Evolutionary conservation across 2,888 invertebrate genomes (phyloP), one percentile per base, ranked within the genome.

Genomic region (Pecten maximus): DNA sequence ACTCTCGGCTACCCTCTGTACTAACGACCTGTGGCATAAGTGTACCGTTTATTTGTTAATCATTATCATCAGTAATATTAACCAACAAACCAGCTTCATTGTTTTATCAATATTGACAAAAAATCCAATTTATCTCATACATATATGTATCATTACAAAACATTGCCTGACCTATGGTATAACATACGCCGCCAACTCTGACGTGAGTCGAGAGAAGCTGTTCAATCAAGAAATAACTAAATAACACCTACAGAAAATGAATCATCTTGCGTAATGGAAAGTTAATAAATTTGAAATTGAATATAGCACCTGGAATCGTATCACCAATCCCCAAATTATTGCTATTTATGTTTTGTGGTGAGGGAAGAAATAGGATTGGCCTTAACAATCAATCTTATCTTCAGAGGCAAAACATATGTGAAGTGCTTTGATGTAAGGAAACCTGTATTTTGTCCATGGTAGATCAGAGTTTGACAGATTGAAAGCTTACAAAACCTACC

Each of bases 211-310:
- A 19, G n/a, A 19, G 23, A 54, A 54, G 8, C 54, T 54, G 1
- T 19, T 2, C 12, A 19, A 54, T 54, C 54, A 0, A 54, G 23
- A 54, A 54, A 54, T 54, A 23, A 54, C 54, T 54, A 54, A 2
- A 15, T 54, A 54, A 54, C 54, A 54, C 54, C n/a, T 23, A 19
- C n/a, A 23, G 19, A 23, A n/a, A 54, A 54, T 54, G 54, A 54
- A 54, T 54, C 54, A 19, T 15, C 54, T n/a, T 54, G 3, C 54
- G n/a, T 54, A 54, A 54, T 54, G 54, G 54, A 54, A 54, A 54
- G 54, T 54, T 54, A 54, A 54, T 54, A 54, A 54, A 23, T 74
- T 74, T 74, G 35, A 74, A 74, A 74, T 74, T 74, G 74, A 74
- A 74, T 74, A 74, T 74, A 28, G 15, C 74, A 74, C 74, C 74